Base-by-base conservation (phyloP, 2,797 vertebrate species). In the Huso huso region DNA sequence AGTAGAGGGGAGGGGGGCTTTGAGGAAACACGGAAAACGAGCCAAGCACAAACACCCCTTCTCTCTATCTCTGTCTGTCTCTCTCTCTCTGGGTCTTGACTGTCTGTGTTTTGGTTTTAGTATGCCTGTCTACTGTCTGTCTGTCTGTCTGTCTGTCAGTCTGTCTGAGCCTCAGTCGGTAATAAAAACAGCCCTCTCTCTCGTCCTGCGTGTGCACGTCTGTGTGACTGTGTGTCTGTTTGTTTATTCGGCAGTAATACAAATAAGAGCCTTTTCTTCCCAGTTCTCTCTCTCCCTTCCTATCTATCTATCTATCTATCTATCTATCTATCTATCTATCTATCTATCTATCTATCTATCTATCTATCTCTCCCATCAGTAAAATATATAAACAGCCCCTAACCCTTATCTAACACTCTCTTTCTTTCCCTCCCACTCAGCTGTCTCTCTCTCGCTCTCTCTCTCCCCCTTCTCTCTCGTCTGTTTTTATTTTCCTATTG, bases 391-490 rank as follows among this genome's bases (percentile, higher is more conserved):
- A 58, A 8, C 52, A 62, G 23, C 62, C 50, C 68, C n/a, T 62
- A 69, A 77, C 72, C 63, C 65, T 2, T 64, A 73, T 71, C 69
- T 71, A 13, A 57, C 37, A 51, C 12, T 57, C 63, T 49, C 82
- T 79, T 0, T 80, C 83, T 6, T 72, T 76, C 62, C 75, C 83
- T 59, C 49, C 70, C 66, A 73, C 73, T 49, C 10, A 6, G 10
- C 15, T 80, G 76, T 77, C 1, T 0, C 70, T 64, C 74, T 67
- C 62, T 81, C 74, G 49, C 61, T 66, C 63, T 70, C 59, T 73
- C 23, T 70, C 63, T 77, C 66, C 70, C 68, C 69, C 71, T 49
- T 49, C 11, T 64, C 18, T 9, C 9, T 51, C 8, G 49, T 9
- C 12, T 11, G 49, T 9, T 48, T 66, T 64, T 66, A 6, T 4